Conservation (phyloP, 2,797 vertebrate species). For the Mallotus villosus region DNA sequence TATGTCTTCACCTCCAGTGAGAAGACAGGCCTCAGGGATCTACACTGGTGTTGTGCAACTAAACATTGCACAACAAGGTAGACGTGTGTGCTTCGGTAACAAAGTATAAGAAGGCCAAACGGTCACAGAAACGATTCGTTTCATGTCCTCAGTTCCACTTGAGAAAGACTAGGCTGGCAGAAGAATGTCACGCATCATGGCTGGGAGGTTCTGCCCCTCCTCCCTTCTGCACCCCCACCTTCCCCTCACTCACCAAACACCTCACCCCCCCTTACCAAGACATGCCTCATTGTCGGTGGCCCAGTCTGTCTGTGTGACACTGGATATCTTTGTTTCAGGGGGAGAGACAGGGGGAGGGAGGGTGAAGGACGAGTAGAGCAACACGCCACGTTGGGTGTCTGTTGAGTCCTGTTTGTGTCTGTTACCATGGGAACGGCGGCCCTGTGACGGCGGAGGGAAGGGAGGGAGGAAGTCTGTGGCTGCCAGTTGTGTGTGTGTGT, state of each 20-base stretch:
- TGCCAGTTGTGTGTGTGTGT: not conserved
- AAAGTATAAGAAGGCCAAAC: no score
- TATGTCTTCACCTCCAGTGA: no score
- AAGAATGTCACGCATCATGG: no score
- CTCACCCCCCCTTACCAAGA: no score
- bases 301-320: not conserved
- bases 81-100: no score
- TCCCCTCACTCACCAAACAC: no score
- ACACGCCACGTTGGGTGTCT: slow-evolving; percentile 36
- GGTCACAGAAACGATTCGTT: not conserved
- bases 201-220: not conserved
- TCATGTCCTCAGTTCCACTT: not conserved
- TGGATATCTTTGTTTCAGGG: slow-evolving; percentile 52
- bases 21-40: no score
- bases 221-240: no score
- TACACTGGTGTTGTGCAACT: no score
- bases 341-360: slow-evolving; percentile 2
- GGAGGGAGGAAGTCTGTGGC: slow-evolving; percentile 9
- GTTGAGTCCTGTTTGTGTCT: slow-evolving; percentile 77
- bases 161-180: not conserved
- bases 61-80: no score
- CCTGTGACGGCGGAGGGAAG: slow-evolving; percentile 37
- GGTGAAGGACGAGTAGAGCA: not conserved
- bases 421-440: slow-evolving; percentile 63
- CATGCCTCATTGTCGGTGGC: not conserved